phyloP scores from a whole-genome alignment of 2,797 vertebrate species.

The Peromyscus attwateri region DNA sequence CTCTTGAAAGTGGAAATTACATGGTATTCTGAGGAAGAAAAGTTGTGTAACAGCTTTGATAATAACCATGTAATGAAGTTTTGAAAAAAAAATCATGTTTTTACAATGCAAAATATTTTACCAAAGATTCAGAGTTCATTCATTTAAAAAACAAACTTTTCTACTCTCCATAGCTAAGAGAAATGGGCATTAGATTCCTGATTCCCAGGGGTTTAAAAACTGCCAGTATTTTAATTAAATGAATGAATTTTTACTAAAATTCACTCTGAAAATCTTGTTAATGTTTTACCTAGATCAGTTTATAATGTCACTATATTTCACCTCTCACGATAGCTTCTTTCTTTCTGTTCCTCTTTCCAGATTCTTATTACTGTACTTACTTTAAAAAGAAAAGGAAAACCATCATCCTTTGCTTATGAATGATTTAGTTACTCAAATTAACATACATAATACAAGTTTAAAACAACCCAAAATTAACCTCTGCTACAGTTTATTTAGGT shows the following conservation, averaged over 20 bases:
- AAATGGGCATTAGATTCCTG: slow-evolving; percentile 66
- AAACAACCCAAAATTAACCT: slow-evolving; percentile 77
- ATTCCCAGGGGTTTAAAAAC: slow-evolving; percentile 69
- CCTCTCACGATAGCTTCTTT: slow-evolving; percentile 84
- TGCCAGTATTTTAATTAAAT: slow-evolving; percentile 73
- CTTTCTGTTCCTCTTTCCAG: slow-evolving; percentile 88
- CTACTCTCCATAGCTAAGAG: slow-evolving; percentile 76
- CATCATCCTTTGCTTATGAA: slow-evolving; percentile 74
- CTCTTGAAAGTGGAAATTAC: slow-evolving; percentile 99
- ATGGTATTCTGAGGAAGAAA: slow-evolving; percentile 99
- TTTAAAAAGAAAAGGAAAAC: slow-evolving; percentile 78
- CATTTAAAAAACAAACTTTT: slow-evolving; percentile 79
- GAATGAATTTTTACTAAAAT: slow-evolving; percentile 81
- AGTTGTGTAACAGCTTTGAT: slow-evolving; percentile 91
- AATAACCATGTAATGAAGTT: slow-evolving; percentile 88
- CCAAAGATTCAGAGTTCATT: slow-evolving; percentile 76
- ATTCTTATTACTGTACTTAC: slow-evolving; percentile 82
- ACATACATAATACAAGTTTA: slow-evolving; percentile 72
- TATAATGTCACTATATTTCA: slow-evolving; percentile 72
- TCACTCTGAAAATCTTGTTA: slow-evolving; percentile 78
- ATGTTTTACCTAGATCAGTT: slow-evolving; percentile 79
- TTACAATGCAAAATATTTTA: slow-evolving; percentile 82
- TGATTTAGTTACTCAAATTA: slow-evolving; percentile 77
- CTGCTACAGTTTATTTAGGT: slow-evolving; percentile 63
- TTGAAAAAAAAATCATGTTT: slow-evolving; percentile 81